A percentile compares a stretch with the other conserved stretches of the same genome.
Conservation (phyloP, 2,113 vertebrate genomes). For the Myxocyprinus asiaticus region DNA sequence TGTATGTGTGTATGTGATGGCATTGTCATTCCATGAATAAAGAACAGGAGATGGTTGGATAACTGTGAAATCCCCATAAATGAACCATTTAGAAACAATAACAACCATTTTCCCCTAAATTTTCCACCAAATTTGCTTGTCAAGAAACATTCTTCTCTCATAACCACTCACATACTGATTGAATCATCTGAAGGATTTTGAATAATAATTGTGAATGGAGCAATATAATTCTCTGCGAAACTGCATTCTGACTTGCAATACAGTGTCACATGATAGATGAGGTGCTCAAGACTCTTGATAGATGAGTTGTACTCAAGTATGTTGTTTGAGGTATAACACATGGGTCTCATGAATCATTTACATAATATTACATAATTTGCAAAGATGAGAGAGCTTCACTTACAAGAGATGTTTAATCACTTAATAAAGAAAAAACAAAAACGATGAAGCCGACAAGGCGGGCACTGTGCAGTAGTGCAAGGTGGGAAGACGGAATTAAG, state of each 20-base stretch:
- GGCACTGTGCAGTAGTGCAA: constrained; percentile 55
- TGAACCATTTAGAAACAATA: constrained; percentile 22
- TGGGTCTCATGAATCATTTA: neutral
- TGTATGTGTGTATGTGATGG: neutral
- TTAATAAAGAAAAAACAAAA: neutral
- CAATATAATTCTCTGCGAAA: neutral
- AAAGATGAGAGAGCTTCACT: too few species aligned
- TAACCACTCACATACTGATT: neutral
- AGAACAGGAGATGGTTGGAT: constrained; percentile 15
- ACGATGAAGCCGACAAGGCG: neutral
- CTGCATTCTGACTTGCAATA: neutral
- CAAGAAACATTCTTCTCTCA: constrained; percentile 3
- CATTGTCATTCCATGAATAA: neutral
- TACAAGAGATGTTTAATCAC: neutral
- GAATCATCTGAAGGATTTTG: neutral
- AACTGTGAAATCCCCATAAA: constrained; percentile 31
- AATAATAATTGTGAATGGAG: neutral
- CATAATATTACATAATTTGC: neutral
- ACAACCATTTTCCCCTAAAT: neutral
- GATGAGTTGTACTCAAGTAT: neutral
- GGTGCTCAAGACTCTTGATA: neutral
- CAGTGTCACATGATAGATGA: neutral
- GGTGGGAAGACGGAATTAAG: constrained; percentile 50
- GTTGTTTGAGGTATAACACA: neutral
- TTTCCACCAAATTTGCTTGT: constrained; percentile 16